Evolutionary conservation across 2,113 vertebrate genomes (phyloP), one percentile per base, ranked within the genome.

Genomic region (Grallaria varia): DNA sequence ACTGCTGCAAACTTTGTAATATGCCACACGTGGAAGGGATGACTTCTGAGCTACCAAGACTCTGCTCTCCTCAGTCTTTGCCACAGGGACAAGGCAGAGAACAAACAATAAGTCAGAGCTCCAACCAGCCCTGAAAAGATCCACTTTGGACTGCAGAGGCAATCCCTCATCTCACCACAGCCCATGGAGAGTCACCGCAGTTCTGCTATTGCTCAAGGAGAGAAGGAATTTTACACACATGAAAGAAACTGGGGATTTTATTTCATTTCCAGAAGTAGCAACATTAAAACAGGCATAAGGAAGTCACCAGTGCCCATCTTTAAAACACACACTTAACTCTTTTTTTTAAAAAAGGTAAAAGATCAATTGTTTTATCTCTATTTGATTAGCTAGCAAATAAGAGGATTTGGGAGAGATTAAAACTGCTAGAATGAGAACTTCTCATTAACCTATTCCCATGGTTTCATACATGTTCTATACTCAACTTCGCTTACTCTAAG

Each of bases 361-460:
- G 33, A 78, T 50, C 56, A 86, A 60, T 45, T 64, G 30, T 22
- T 49, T 88, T 33, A 19, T 91, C 85, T 82, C 44, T 87, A 49
- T 85, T 80, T 90, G 78, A 93, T 87, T 93, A 92, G 50, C 52
- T 47, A 40, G 31, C 39, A 91, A 44, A 78, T 72, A 95, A 95
- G 35, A 31, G 31, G 85, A 96, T 94, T 90, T 78, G 11, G 40
- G 59, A 79, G 67, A 78, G 87, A 89, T 95, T 89, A 96, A 50
- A 80, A 72, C 35, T 66, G n/a, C 53, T 82, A 53, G 23, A 81
- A 40, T 22, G 16, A 21, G 31, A 59, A 73, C 37, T 75, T 72
- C 86, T 94, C 49, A 55, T 93, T 89, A 89, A 94, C 31, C 19
- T 86, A 47, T 47, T 91, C 49, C 37, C 27, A 75, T 80, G 40